Percentiles rank a stretch among this genome's conserved stretches.
Evolutionary conservation across 2,113 vertebrate genomes (phyloP).

Genomic region (Acrocephalus arundinaceus): DNA sequence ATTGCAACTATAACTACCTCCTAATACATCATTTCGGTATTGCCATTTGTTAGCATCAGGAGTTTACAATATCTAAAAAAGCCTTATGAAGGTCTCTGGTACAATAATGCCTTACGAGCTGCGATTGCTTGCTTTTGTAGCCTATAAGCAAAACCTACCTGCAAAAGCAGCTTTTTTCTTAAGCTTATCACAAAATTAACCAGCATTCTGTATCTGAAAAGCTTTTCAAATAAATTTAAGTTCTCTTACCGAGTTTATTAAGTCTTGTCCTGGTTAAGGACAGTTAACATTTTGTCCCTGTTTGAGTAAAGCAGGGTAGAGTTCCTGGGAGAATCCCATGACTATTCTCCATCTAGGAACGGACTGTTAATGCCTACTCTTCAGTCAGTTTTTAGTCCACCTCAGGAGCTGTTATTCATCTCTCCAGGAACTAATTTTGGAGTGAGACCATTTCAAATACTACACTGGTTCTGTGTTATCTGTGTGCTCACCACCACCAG

Average conservation of each 20-base stretch:
- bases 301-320: background rate
- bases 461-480: background rate
- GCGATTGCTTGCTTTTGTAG: background rate
- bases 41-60: background rate
- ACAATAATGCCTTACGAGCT: background rate
- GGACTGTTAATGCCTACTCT: background rate
- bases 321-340: background rate
- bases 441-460: accelerated
- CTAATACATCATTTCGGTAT: background rate
- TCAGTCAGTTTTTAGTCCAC: background rate
- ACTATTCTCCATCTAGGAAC: background rate
- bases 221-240: background rate
- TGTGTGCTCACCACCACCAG: background rate
- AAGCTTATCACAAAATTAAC: background rate
- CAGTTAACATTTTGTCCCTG: background rate
- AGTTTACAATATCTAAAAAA: background rate
- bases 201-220: background rate
- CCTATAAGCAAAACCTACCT: background rate
- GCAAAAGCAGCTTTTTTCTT: background rate
- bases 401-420: background rate
- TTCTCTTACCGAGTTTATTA: background rate
- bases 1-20: background rate
- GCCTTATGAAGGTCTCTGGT: background rate
- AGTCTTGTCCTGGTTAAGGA: background rate
- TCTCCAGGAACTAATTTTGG: background rate